Conservation (phyloP, 2,888 invertebrate species). For the Nomada fabriciana region DNA sequence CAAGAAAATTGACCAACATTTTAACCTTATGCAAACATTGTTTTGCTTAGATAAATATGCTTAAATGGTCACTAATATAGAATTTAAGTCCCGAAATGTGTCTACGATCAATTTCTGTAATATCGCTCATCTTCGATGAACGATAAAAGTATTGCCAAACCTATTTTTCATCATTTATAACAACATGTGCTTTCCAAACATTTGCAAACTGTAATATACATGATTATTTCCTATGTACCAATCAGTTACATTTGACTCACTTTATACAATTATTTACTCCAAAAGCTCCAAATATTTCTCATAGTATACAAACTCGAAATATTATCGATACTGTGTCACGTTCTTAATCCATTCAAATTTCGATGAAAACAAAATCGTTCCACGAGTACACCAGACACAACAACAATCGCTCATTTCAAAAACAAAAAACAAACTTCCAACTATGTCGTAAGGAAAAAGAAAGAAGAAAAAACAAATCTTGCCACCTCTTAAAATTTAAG, state of each 20-base stretch:
- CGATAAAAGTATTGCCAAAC: background rate
- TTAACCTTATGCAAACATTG: no score
- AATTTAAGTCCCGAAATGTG: no score
- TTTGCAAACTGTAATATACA: background rate
- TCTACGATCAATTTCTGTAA: background rate
- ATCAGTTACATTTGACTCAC: background rate
- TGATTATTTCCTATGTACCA: background rate
- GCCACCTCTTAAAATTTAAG: background rate
- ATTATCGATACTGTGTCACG: background rate
- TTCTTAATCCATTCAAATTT: background rate
- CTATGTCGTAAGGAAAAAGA: no score
- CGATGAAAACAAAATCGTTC: background rate
- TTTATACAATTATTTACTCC: background rate
- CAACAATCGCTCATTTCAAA: background rate
- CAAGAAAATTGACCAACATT: no score
- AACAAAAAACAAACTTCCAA: background rate
- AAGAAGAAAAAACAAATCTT: no score
- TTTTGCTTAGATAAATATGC: no score
- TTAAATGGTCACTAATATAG: no score
- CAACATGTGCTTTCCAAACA: background rate
- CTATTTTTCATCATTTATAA: background rate
- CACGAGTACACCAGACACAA: background rate
- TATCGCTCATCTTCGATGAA: no score
- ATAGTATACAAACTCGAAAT: background rate
- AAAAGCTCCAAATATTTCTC: background rate